phyloP scores from a whole-genome alignment of 2,797 vertebrate genomes.

The Setipinna tenuifilis region DNA sequence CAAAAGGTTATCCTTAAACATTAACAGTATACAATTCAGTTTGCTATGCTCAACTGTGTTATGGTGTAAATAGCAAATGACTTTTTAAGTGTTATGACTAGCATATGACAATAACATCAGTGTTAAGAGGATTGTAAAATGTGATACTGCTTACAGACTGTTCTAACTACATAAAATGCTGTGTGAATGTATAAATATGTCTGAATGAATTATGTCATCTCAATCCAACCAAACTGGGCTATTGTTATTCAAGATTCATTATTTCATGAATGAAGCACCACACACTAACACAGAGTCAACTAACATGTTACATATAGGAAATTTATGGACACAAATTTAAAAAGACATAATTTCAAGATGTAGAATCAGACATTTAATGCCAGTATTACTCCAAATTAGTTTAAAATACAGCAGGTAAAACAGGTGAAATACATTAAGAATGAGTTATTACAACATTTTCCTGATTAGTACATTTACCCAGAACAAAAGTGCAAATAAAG shows the following conservation, averaged over 20 bases:
- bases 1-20: not conserved
- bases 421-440: not conserved
- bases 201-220: not conserved
- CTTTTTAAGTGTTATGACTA: not conserved
- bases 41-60: not conserved
- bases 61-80: not conserved
- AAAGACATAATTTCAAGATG: not conserved
- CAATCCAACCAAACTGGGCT: not conserved
- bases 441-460: not conserved
- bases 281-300: not conserved
- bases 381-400: not conserved
- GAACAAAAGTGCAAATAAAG: not conserved
- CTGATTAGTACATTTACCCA: not conserved
- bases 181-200: not conserved
- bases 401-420: not conserved
- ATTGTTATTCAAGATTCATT: not conserved
- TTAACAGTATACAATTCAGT: not conserved
- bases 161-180: not conserved
- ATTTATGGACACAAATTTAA: not conserved
- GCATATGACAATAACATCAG: not conserved
- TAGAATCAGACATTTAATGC: constrained; percentile 18
- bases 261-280: not conserved
- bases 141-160: not conserved
- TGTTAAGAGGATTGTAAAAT: not conserved
- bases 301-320: not conserved